phyloP scores from a whole-genome alignment of 2,797 vertebrate genomes.

The Phalanger gymnotis region DNA sequence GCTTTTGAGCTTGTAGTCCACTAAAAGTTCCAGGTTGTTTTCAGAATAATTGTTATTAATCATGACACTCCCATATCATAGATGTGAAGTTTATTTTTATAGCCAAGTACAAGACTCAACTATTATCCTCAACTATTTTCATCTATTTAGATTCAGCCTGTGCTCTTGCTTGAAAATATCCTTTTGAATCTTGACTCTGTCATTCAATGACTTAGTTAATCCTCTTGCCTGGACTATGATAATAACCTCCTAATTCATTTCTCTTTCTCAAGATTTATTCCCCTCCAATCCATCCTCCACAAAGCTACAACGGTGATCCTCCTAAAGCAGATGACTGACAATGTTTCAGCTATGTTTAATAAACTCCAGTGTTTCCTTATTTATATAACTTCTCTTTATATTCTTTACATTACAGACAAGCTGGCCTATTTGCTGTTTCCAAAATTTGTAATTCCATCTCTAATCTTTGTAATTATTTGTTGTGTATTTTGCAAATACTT shows the following conservation, averaged over 20 bases:
- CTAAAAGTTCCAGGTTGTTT: neutral
- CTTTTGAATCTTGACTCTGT: neutral
- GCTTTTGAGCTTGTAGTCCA: neutral
- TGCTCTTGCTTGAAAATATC: neutral
- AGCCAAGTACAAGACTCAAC: neutral
- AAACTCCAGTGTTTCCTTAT: neutral
- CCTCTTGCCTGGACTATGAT: neutral
- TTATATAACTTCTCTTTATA: neutral
- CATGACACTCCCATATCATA: neutral
- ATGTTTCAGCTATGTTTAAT: neutral
- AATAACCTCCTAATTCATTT: neutral
- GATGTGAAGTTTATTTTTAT: neutral
- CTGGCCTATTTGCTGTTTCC: neutral
- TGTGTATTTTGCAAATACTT: neutral
- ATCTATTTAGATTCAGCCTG: neutral
- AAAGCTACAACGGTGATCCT: neutral
- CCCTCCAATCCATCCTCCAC: neutral
- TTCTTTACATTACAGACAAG: neutral
- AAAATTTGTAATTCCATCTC: neutral
- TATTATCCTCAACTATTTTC: neutral
- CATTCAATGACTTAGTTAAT: neutral
- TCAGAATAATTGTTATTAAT: neutral
- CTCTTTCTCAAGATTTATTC: neutral
- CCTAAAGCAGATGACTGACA: neutral
- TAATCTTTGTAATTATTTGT: neutral